Conservation (phyloP, 2,797 vertebrate species). For the Molossus alvarezi region DNA sequence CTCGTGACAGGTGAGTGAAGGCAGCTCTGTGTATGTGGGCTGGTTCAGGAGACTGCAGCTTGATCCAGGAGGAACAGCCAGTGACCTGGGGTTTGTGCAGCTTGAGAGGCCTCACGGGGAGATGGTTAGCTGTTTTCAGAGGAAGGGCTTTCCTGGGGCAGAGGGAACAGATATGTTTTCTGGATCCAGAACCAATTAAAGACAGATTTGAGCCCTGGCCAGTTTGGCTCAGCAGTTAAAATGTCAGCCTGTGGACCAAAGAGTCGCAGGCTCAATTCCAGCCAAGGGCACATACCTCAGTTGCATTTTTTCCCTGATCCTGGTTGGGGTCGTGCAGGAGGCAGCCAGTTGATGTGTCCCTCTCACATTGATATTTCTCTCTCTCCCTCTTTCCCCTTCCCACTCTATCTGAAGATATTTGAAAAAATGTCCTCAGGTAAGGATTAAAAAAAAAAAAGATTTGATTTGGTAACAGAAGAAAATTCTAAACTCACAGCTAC, state of each 20-base stretch:
- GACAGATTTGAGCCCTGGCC: neutral
- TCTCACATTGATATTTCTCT: too few relatives aligned
- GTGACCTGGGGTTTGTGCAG: neutral
- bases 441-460: neutral
- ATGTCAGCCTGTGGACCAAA: too few relatives aligned
- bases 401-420: too few relatives aligned
- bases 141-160: neutral
- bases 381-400: too few relatives aligned
- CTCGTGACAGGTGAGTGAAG: neutral
- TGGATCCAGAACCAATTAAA: constrained; percentile 24
- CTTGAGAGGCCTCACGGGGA: neutral
- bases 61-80: neutral
- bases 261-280: too few relatives aligned
- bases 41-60: neutral
- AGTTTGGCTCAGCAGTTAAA: neutral
- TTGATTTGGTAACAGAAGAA: neutral
- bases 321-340: too few relatives aligned
- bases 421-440: too few relatives aligned
- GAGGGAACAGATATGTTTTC: neutral
- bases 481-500: neutral
- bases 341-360: too few relatives aligned
- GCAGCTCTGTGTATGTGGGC: neutral
- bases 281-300: too few relatives aligned
- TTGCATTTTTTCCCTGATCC: too few relatives aligned
- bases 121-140: neutral